Percentiles rank a stretch among this genome's conserved stretches.
phyloP scores from a whole-genome alignment of 2,888 invertebrate genomes.

The Bibio marci region DNA sequence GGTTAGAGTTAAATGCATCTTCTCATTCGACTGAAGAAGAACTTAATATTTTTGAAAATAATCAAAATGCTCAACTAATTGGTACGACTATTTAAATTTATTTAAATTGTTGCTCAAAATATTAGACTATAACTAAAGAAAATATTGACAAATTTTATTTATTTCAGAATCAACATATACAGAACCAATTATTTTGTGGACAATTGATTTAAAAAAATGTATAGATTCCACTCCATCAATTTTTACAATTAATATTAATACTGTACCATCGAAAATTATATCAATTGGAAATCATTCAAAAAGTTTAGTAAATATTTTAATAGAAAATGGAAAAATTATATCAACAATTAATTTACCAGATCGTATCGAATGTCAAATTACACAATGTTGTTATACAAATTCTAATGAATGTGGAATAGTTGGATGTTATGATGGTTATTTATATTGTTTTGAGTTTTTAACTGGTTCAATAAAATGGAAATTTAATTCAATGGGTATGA shows the following conservation, averaged over 20 bases:
- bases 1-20: too few species aligned
- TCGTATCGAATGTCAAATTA: constrained; percentile 52
- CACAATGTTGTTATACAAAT: constrained; percentile 28
- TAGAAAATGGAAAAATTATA: constrained; percentile 32
- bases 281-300: constrained; percentile 62
- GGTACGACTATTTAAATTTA: too few species aligned
- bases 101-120: too few species aligned
- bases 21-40: too few species aligned
- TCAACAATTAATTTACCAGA: constrained; percentile 39
- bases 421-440: constrained; percentile 58
- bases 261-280: constrained; percentile 26
- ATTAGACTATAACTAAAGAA: too few species aligned
- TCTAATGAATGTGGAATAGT: constrained; percentile 39
- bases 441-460: constrained; percentile 44
- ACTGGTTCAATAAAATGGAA: constrained; percentile 42
- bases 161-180: too few species aligned
- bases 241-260: constrained; percentile 26
- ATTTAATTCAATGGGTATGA: constrained; percentile 29
- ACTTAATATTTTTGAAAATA: too few species aligned
- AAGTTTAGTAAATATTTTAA: constrained; percentile 40
- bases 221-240: constrained; percentile 61
- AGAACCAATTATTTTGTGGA: constrained; percentile 12
- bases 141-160: too few species aligned
- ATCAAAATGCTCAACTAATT: too few species aligned
- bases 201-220: constrained; percentile 54